A percentile compares a stretch with the other conserved stretches of the same genome.
phyloP scores from a whole-genome alignment of 1,140 invertebrate genomes.

The Trichonephila clavata region DNA sequence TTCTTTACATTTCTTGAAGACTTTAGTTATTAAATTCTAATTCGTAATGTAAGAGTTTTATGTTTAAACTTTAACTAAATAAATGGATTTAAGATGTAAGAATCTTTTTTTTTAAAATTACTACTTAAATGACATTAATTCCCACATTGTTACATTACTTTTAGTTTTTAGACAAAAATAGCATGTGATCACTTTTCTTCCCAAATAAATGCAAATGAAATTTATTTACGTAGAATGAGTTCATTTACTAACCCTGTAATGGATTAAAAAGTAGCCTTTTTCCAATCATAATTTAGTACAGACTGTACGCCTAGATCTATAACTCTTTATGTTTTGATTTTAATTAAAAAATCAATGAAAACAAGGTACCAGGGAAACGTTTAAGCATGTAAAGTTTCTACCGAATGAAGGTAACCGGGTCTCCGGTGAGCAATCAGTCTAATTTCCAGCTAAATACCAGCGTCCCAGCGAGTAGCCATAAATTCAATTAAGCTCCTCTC shows the following conservation, averaged over 20 bases:
- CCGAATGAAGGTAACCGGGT: background rate
- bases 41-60: too few species aligned
- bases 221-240: background rate
- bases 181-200: too few species aligned
- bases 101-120: too few species aligned
- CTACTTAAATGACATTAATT: too few species aligned
- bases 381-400: background rate
- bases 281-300: background rate
- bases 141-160: too few species aligned
- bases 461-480: background rate
- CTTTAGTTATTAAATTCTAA: too few species aligned
- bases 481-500: constrained; percentile 55
- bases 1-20: too few species aligned
- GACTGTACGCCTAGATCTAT: background rate
- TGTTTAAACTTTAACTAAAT: background rate
- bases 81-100: too few species aligned
- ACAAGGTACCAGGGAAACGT: background rate
- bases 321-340: constrained; percentile 11
- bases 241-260: background rate
- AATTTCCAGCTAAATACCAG: background rate
- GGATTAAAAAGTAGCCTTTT: background rate
- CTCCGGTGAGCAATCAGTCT: constrained; percentile 27
- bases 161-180: too few species aligned
- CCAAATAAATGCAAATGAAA: too few species aligned
- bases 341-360: background rate